Evolutionary conservation across 37 sponge, comb jelly and placozoan species (phyloP).

Genomic region (Dysidea cf. avara): DNA sequence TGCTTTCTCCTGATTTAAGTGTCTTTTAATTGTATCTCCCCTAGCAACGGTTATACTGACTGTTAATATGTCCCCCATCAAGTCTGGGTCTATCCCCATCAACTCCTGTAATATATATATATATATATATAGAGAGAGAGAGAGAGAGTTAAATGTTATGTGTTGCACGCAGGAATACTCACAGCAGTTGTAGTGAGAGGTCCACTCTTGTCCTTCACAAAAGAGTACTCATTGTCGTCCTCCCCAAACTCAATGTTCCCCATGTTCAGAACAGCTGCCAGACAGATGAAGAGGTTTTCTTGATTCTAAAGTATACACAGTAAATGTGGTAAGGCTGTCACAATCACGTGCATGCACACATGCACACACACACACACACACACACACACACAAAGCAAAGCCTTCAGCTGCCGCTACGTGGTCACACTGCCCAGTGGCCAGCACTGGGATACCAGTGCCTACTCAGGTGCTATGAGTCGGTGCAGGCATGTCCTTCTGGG

Average conservation of each 20-base stretch:
- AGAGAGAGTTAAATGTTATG: background rate
- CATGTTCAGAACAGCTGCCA: constrained; percentile 58
- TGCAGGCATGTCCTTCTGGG: no score
- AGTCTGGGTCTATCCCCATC: constrained; percentile 46
- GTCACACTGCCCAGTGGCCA: no score
- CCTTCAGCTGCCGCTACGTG: no score
- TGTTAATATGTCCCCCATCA: constrained; percentile 51
- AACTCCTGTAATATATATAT: constrained; percentile 43
- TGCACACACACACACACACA: constrained; percentile 15
- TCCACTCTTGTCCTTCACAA: constrained; percentile 22
- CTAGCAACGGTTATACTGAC: constrained; percentile 55
- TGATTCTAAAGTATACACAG: constrained; percentile 20
- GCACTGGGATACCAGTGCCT: no score
- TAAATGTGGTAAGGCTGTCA: background rate
- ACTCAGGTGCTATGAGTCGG: no score
- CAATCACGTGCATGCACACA: background rate
- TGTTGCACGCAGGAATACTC: background rate
- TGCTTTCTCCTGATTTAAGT: constrained; percentile 58
- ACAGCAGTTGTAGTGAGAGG: constrained; percentile 39
- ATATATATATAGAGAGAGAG: no score
- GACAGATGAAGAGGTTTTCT: constrained; percentile 41
- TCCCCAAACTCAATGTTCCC: constrained; percentile 69
- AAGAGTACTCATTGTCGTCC: constrained; percentile 55
- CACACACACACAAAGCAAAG: no score
- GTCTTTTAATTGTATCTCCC: constrained; percentile 59